Evolutionary conservation across 1,140 invertebrate species (phyloP), one percentile per base, ranked within the genome.

Genomic region (Notospermus geniculatus): DNA sequence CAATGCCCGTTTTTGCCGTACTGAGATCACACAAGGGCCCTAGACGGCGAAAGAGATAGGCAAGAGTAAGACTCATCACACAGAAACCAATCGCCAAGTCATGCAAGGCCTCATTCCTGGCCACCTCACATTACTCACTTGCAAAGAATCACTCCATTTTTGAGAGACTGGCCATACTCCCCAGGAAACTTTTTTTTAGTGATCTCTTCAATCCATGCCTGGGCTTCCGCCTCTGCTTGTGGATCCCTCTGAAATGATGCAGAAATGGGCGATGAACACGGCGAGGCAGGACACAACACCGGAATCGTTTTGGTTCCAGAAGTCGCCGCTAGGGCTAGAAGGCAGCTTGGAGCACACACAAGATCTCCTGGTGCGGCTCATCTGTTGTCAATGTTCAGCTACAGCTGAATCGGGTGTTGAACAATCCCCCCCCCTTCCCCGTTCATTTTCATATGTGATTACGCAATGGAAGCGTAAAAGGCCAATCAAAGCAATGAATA

Each of bases 201-300:
- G 56, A 97, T 87, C 36, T 84, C 79, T 81, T 95, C 92, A 63
- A 98, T 90, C 95, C 95, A 98, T 77, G 87, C 87, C 77, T 96
- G 89, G 54, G 88, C 88, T 83, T 97, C 93, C 79, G 91, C 87
- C 69, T 91, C 88, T 54, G 75, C 58, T 53, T 76, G 72, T 39
- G 89, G 87, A 80, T 92, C 90, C 68, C 94, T 88, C 84, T 95
- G 25, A 75, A 75, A 43, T 23, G 19, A 54, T 56, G 29, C n/a
- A 56, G 4, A 2, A 52, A 56, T 54, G 15, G 52, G 36, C 39
- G n/a, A n/a, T n/a, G n/a, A n/a, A n/a, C n/a, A n/a, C n/a, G n/a
- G n/a, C n/a, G n/a, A n/a, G n/a, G n/a, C n/a, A n/a, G n/a, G n/a
- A n/a, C n/a, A n/a, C n/a, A n/a, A n/a, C n/a, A n/a, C n/a, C n/a